Percentiles rank a stretch among this genome's conserved stretches.
phyloP scores from a whole-genome alignment of 2,113 vertebrate genomes.

The Malurus alboscapulatus region DNA sequence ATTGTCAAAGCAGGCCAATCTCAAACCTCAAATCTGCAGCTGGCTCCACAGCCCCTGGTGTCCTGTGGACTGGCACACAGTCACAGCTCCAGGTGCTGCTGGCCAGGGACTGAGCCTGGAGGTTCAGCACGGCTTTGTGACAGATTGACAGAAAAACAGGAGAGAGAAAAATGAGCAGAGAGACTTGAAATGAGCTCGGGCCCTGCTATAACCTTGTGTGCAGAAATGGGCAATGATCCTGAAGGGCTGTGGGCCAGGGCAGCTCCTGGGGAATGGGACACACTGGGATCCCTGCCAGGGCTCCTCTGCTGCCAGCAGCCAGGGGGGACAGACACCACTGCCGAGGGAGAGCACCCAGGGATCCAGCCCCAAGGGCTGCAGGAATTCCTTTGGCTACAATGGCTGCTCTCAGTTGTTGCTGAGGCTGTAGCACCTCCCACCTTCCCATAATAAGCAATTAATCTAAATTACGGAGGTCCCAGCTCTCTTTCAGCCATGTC shows the following conservation, averaged over 20 bases:
- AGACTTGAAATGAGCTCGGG: not conserved
- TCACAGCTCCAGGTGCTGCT: not conserved
- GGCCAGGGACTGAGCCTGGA: not conserved
- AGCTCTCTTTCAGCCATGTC: not conserved
- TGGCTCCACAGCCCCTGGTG: rapidly evolving
- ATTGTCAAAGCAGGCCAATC: not conserved
- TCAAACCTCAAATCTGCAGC: not conserved
- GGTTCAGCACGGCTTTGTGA: rapidly evolving
- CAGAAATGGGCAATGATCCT: not conserved
- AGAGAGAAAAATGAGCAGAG: not conserved
- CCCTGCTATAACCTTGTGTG: not conserved
- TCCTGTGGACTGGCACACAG: not conserved
- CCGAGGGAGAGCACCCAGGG: not conserved
- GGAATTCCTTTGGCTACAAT: not conserved
- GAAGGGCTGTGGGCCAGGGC: not conserved
- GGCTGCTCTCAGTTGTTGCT: not conserved
- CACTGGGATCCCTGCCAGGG: not conserved
- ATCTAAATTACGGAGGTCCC: not conserved
- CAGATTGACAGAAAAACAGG: not conserved
- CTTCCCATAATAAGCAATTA: not conserved
- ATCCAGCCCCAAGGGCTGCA: rapidly evolving
- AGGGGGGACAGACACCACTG: not conserved
- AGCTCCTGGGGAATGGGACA: not conserved
- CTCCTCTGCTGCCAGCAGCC: not conserved
- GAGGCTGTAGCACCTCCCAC: not conserved